Evolutionary conservation across 2,113 vertebrate genomes (phyloP).

Genomic region (Epinephelus moara): DNA sequence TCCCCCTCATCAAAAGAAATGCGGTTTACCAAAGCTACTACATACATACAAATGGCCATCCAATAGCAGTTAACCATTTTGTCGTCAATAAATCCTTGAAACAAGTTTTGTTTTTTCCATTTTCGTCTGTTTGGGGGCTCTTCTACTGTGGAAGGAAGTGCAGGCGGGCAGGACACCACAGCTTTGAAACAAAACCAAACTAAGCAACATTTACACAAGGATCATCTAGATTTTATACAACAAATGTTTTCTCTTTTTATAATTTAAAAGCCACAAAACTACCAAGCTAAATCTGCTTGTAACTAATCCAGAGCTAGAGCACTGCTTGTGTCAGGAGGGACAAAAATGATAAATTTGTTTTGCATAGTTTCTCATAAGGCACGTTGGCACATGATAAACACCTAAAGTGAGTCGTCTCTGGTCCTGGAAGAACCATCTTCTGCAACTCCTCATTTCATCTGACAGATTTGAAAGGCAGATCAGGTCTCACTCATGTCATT

Average conservation of each 20-base stretch:
- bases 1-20: constrained; percentile 82
- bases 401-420: constrained; percentile 65
- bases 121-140: constrained; percentile 44
- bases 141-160: constrained; percentile 65
- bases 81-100: constrained; percentile 69
- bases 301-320: constrained; percentile 74
- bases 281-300: constrained; percentile 69
- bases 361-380: constrained; percentile 98
- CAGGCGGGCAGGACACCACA: constrained; percentile 71
- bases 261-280: constrained; percentile 80
- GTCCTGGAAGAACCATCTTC: constrained; percentile 66
- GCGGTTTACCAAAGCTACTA: constrained; percentile 88
- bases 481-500: constrained; percentile 47
- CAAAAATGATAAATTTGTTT: constrained; percentile 69
- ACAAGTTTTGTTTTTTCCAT: constrained; percentile 40
- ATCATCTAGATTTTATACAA: constrained; percentile 80
- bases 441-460: constrained; percentile 43
- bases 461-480: constrained; percentile 68
- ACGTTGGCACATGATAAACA: constrained; percentile 84
- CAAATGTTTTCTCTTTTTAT: constrained; percentile 53
- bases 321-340: constrained; percentile 85
- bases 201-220: constrained; percentile 77
- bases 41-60: constrained; percentile 86
- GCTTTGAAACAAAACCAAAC: constrained; percentile 75
- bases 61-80: constrained; percentile 81